These are phyloP conservation scores for Malurus cyaneus DNA, from an alignment of 2,113 vertebrate genomes.

Conservation along the genomic window DNA sequence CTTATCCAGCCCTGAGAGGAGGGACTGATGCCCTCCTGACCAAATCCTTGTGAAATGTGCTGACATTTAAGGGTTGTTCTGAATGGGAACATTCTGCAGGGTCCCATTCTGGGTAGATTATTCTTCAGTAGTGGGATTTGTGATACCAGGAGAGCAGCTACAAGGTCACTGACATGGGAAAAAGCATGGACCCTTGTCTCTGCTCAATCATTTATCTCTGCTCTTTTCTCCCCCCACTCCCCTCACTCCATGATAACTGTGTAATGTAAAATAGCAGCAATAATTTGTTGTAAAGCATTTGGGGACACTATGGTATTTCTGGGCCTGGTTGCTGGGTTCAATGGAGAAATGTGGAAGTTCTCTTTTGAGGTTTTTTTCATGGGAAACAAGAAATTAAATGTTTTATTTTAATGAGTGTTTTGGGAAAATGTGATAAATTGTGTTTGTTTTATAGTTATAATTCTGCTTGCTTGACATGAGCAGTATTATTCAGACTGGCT, in stretches of 20 bases:
- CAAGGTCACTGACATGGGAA: background rate
- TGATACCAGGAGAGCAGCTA: background rate
- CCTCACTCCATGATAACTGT: background rate
- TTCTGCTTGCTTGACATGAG: background rate
- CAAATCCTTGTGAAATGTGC: background rate
- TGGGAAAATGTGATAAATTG: background rate
- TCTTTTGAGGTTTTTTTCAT: background rate
- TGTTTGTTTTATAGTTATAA: background rate
- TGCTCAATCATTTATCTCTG: background rate
- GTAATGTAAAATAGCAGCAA: background rate
- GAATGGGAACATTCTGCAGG: background rate
- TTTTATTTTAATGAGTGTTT: background rate
- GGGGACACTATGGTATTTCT: background rate
- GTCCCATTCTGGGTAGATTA: background rate
- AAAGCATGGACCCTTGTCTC: background rate
- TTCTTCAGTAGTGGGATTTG: background rate
- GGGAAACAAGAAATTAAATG: background rate
- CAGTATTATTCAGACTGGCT: background rate
- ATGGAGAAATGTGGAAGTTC: background rate
- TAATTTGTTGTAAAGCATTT: background rate
- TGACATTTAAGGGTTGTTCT: background rate
- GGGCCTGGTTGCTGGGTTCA: background rate
- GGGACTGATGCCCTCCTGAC: background rate
- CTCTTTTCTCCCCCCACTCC: background rate
- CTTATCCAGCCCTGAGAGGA: slow-evolving; percentile 1